Evolutionary conservation across 1,140 invertebrate species (phyloP).

Genomic region (Phymastichus coffea): DNA sequence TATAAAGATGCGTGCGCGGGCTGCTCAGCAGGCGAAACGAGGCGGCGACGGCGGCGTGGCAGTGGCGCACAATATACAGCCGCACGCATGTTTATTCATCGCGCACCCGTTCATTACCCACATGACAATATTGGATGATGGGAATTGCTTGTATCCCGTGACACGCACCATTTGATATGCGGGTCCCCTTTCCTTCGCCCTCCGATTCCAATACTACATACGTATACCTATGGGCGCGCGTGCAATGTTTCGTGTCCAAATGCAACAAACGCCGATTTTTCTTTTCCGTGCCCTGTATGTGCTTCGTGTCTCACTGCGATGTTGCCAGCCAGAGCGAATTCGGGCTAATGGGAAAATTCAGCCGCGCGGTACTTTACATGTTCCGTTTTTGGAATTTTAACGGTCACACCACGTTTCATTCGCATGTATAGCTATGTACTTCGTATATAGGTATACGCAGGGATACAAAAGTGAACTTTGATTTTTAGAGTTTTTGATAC

Average conservation of each 20-base stretch:
- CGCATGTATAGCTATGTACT: too few species aligned
- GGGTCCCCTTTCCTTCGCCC: conserved; percentile 28
- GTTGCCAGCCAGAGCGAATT: conserved; percentile 20
- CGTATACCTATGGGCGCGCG: neutral
- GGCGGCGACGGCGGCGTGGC: neutral
- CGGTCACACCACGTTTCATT: too few species aligned
- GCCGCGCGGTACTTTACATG: neutral
- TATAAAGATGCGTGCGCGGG: conserved; percentile 26
- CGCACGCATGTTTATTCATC: conserved; percentile 55
- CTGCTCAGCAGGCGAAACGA: neutral
- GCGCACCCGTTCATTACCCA: conserved; percentile 53
- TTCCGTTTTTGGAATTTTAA: conserved; percentile 7
- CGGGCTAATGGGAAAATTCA: conserved; percentile 15
- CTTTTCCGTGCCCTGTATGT: neutral
- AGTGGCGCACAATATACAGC: too few species aligned
- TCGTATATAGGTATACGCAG: too few species aligned
- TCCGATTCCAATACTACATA: neutral
- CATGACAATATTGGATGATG: conserved; percentile 57
- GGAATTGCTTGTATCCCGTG: conserved; percentile 53
- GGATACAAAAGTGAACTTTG: too few species aligned
- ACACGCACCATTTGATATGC: conserved; percentile 55
- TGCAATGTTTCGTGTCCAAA: conserved; percentile 5
- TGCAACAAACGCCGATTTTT: conserved; percentile 8
- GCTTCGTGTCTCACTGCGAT: neutral
- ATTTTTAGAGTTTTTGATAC: too few species aligned